A percentile compares a stretch with the other conserved stretches of the same genome.
Evolutionary conservation across 2,888 invertebrate genomes (phyloP).

Genomic region (Drosophila kuntzei): DNA sequence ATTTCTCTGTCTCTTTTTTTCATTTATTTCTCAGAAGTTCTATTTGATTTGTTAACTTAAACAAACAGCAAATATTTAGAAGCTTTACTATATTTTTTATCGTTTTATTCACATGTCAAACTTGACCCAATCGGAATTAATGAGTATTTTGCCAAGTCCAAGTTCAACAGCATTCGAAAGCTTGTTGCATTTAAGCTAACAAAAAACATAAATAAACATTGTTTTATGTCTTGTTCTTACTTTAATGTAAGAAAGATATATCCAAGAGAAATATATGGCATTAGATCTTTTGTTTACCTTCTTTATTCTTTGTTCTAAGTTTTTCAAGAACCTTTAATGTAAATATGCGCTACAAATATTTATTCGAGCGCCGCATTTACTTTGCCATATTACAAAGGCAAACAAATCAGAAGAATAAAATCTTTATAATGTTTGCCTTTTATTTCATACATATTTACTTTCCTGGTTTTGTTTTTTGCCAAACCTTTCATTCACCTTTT

Average conservation of each 20-base stretch:
- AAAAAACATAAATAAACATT: neutral
- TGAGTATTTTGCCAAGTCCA: constrained; percentile 22
- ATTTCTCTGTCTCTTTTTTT: constrained; percentile 41
- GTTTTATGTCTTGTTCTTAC: neutral
- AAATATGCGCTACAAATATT: constrained; percentile 53
- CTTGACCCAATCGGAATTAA: constrained; percentile 35
- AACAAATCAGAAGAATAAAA: constrained; percentile 47
- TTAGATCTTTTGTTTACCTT: neutral
- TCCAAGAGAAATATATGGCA: no score
- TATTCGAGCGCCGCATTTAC: constrained; percentile 39
- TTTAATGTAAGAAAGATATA: neutral
- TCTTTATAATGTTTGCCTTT: constrained; percentile 38
- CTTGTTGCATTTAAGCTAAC: neutral
- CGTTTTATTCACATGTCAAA: constrained; percentile 25
- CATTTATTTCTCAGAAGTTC: constrained; percentile 24
- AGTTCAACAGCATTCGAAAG: constrained; percentile 20
- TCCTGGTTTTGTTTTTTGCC: constrained; percentile 20
- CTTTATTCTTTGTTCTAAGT: neutral
- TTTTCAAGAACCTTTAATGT: constrained; percentile 24
- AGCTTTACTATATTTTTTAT: constrained; percentile 4
- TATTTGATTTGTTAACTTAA: constrained; percentile 49
- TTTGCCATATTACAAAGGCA: constrained; percentile 43
- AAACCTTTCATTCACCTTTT: constrained; percentile 53
- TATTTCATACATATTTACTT: constrained; percentile 22
- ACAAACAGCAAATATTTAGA: constrained; percentile 14